phyloP scores from a whole-genome alignment of 2,113 vertebrate species.

The Passer montanus region DNA sequence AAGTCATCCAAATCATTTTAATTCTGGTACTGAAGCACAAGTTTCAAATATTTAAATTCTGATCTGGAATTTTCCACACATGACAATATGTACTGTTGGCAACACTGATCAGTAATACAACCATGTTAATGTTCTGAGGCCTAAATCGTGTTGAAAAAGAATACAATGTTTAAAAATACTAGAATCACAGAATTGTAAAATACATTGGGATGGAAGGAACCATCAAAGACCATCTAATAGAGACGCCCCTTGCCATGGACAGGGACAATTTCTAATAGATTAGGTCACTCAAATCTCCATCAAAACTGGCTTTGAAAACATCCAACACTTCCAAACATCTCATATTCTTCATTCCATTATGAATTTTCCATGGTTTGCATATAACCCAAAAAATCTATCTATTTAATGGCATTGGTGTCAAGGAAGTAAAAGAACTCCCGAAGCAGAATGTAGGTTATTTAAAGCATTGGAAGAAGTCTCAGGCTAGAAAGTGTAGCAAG shows the following conservation, averaged over 20 bases:
- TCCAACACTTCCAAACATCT: background rate
- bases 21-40: background rate
- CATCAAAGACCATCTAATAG: background rate
- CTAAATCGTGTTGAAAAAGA: background rate
- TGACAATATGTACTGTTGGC: background rate
- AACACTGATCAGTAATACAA: background rate
- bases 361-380: background rate
- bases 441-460: background rate
- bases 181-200: background rate
- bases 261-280: background rate
- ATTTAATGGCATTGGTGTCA: rapidly evolving
- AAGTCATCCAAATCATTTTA: background rate
- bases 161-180: background rate
- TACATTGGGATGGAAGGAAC: background rate
- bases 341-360: background rate
- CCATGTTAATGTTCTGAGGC: background rate
- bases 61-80: background rate
- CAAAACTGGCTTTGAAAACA: background rate
- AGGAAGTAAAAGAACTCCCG: background rate
- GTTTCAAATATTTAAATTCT: background rate
- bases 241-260: rapidly evolving
- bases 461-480: background rate
- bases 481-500: background rate
- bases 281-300: background rate
- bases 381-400: background rate